phyloP scores from a whole-genome alignment of 30 jellyfish, hydroid and myxozoan species.

The Phacellophora camtschatica region DNA sequence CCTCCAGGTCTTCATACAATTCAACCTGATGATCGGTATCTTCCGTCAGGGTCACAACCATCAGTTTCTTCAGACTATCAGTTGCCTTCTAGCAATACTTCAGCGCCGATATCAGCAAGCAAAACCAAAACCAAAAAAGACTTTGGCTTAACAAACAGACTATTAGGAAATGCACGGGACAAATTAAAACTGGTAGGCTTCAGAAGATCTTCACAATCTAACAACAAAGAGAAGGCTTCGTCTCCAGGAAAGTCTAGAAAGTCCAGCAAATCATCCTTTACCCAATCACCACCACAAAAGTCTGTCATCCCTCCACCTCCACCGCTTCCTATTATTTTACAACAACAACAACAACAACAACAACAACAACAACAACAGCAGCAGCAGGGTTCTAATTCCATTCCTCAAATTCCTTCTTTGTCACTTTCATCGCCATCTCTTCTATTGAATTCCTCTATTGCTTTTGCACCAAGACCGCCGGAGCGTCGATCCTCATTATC shows the following conservation, averaged over 20 bases:
- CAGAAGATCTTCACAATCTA: constrained; percentile 23
- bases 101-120: background rate
- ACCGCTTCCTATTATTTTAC: too few species aligned
- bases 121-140: constrained; percentile 13
- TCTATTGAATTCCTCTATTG: too few species aligned
- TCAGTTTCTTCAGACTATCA: too few species aligned
- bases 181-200: constrained; percentile 49
- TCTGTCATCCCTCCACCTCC: constrained; percentile 53
- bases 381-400: too few species aligned
- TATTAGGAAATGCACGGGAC: constrained; percentile 38
- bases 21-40: too few species aligned
- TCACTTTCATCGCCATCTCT: too few species aligned
- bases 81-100: background rate
- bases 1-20: too few species aligned
- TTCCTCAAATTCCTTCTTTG: too few species aligned
- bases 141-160: constrained; percentile 46
- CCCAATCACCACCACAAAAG: background rate
- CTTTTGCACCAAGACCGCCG: background rate
- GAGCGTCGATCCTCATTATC: background rate
- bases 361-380: too few species aligned
- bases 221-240: background rate
- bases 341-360: too few species aligned
- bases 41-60: too few species aligned
- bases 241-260: background rate
- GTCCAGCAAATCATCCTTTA: constrained; percentile 17